Evolutionary conservation across 2,113 vertebrate species (phyloP), one percentile per base, ranked within the genome.

Genomic region (Sakesphorus luctuosus): DNA sequence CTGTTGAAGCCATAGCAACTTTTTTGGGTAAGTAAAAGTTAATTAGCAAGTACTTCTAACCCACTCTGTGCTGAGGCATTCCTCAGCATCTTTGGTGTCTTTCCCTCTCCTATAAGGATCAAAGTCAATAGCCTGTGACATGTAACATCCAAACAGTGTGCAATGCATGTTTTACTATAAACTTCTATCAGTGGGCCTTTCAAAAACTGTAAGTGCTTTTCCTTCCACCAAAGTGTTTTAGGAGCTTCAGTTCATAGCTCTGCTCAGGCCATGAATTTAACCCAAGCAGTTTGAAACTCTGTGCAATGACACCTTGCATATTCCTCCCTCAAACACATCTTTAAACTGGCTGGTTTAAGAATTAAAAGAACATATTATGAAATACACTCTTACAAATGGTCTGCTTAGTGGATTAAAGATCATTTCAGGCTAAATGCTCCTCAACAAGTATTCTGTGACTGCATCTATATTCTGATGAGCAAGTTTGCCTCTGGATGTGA

Each of bases 1-100:
- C 89, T 5, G 99, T 99, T 18, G 99, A 99, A 96, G 99, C 99
- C 9, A 84, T 97, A 15, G 98, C 99, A 46, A 98, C 98, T 11
- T 98, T 99, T 78, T 59, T 99, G 52, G 97, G 99, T 99, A 97
- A 97, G 98, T 46, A n/a, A n/a, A 10, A 73, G 12, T 7, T n/a
- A 18, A 44, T 35, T 33, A 50, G 6, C 29, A 56, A 13, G 7
- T 71, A 47, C 15, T 63, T 35, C 9, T 14, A 44, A 38, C 13
- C 10, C 7, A 9, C 9, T 14, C 21, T 10, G 6, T 29, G 14
- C 52, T 36, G 52, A 61, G 4, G 35, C 18, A 38, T 36, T 47
- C 44, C 61, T 87, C 31, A 65, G 47, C 28, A n/a, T 2, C 28
- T 92, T 63, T 38, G 20, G 2, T 38, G 10, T 11, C 23, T 59